Evolutionary conservation across 2,113 vertebrate genomes (phyloP).

Genomic region (Hypomesus transpacificus): DNA sequence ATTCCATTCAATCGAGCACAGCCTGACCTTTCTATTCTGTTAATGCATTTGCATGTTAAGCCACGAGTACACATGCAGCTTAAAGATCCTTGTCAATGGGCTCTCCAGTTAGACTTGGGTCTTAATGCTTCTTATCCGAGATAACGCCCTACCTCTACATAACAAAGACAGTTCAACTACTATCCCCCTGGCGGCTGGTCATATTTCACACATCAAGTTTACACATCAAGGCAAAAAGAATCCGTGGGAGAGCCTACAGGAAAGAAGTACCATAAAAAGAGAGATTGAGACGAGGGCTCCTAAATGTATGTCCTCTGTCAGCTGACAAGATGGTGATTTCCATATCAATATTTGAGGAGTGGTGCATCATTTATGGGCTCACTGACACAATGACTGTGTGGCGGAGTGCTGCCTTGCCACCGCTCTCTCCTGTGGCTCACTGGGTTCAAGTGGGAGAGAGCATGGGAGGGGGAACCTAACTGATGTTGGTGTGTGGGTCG

Average conservation of each 20-base stretch:
- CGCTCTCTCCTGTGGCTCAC: constrained; percentile 39
- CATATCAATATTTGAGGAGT: constrained; percentile 68
- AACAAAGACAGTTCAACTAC: too few relatives aligned
- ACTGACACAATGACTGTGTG: constrained; percentile 52
- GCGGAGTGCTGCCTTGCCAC: constrained; percentile 36
- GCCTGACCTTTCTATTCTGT: constrained; percentile 47
- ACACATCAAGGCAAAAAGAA: too few relatives aligned
- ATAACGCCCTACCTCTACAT: too few relatives aligned
- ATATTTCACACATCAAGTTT: too few relatives aligned
- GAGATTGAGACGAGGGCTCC: constrained; percentile 9
- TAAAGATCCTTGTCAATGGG: too few relatives aligned
- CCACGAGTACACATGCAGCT: not conserved
- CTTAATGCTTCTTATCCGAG: too few relatives aligned
- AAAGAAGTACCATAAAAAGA: constrained; percentile 7
- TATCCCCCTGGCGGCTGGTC: too few relatives aligned
- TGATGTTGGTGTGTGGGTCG: constrained; percentile 41
- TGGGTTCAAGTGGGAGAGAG: constrained; percentile 42
- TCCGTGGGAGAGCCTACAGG: not conserved
- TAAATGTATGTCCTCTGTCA: constrained; percentile 26
- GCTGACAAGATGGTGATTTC: constrained; percentile 53
- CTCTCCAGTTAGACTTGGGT: too few relatives aligned
- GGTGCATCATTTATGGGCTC: constrained; percentile 60
- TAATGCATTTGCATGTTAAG: constrained; percentile 49
- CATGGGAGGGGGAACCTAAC: too few relatives aligned
- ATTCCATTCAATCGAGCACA: constrained; percentile 35